A percentile compares a stretch with the other conserved stretches of the same genome.
Conservation (phyloP, 2,797 vertebrate species). For the Crax fasciolata region DNA sequence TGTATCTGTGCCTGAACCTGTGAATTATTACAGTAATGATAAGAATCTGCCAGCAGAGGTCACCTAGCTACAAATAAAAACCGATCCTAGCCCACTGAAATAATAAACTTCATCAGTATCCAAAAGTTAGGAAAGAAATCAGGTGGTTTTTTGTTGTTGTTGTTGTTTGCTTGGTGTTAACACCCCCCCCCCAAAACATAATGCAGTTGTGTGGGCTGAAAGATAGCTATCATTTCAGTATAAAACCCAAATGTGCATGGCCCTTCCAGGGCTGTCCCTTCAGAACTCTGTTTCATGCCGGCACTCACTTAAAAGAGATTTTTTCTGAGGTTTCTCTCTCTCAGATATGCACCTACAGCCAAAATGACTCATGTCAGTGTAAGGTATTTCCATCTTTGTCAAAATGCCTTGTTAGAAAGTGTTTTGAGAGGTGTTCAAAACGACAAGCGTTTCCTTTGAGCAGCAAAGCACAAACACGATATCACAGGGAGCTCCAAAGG, state of each 20-base stretch:
- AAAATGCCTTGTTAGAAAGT: slow-evolving; percentile 37
- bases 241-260: slow-evolving; percentile 52
- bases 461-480: neutral
- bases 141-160: neutral
- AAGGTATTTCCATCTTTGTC: slow-evolving; percentile 49
- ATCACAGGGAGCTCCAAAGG: neutral
- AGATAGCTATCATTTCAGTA: slow-evolving; percentile 26
- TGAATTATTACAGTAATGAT: neutral
- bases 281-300: slow-evolving; percentile 34
- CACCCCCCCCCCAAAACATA: neutral
- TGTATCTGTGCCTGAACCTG: neutral
- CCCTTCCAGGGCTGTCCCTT: slow-evolving; percentile 52
- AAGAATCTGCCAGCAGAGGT: slow-evolving; percentile 60
- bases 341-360: neutral
- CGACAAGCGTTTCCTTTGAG: neutral
- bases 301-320: neutral
- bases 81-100: neutral
- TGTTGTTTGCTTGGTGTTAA: neutral
- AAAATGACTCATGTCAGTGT: slow-evolving; percentile 41
- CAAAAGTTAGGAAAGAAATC: neutral
- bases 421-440: slow-evolving; percentile 47
- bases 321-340: slow-evolving; percentile 24
- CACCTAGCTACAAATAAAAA: slow-evolving; percentile 23
- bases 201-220: slow-evolving; percentile 1
- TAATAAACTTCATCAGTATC: neutral